phyloP scores from a whole-genome alignment of 2,888 invertebrate genomes.

The Tenthredo distinguenda region DNA sequence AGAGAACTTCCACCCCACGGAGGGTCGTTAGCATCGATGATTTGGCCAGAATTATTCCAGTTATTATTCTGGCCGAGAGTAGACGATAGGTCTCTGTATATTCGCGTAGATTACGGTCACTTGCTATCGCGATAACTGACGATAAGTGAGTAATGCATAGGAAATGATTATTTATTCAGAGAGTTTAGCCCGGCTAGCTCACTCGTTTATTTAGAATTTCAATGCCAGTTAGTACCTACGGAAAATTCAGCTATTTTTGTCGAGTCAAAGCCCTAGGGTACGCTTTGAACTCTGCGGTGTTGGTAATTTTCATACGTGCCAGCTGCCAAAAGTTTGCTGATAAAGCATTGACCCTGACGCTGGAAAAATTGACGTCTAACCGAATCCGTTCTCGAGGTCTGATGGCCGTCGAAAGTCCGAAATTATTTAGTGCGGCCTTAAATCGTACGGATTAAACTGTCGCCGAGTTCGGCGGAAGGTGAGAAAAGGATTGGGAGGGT shows the following conservation, averaged over 20 bases:
- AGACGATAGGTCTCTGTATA: background rate
- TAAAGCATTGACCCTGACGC: slow-evolving; percentile 31
- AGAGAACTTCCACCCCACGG: background rate
- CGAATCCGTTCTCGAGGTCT: background rate
- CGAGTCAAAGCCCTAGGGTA: slow-evolving; percentile 54
- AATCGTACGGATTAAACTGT: background rate
- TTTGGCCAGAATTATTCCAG: slow-evolving; percentile 4
- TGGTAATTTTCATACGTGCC: slow-evolving; percentile 65
- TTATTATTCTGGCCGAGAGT: background rate
- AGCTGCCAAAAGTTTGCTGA: slow-evolving; percentile 10
- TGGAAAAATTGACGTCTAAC: background rate
- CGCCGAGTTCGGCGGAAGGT: background rate
- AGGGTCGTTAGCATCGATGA: slow-evolving; percentile 30
- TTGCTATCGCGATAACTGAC: background rate
- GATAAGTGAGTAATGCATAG: background rate
- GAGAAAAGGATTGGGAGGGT: background rate
- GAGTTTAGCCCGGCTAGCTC: slow-evolving; percentile 47
- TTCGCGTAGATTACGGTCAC: background rate
- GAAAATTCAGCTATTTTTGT: slow-evolving; percentile 64
- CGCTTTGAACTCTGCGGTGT: slow-evolving; percentile 68
- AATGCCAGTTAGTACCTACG: slow-evolving; percentile 53
- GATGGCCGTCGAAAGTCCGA: background rate
- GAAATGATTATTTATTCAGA: slow-evolving; percentile 52
- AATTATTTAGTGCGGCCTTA: background rate
- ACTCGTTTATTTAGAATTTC: slow-evolving; percentile 54